Base-by-base conservation (phyloP, 2,888 invertebrate species). In the Sinotaia quadrata region DNA sequence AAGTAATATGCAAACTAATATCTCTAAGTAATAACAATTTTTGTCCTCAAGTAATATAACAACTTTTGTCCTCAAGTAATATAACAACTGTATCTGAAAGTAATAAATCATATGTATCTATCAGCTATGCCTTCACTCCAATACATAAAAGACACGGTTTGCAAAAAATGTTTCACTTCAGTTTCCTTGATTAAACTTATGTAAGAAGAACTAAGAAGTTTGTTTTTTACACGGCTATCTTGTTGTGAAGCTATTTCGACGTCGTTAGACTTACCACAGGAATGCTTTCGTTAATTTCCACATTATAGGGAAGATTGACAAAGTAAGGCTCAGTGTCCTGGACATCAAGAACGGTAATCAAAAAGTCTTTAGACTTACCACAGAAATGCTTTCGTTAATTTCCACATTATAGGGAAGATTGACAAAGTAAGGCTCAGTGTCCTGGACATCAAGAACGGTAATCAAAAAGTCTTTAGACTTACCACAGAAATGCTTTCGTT, bases 261-360 rank as follows among this genome's bases (percentile, higher is more conserved):
- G n/a, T n/a, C n/a, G n/a, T n/a, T n/a, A 3, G 27, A 75, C 85
- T 80, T 86, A 92, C 92, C 67, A 92, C 89, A 1, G 91, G 89
- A 0, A 93, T 92, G 80, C 94, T 94, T 87, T 95, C 95, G 2
- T 92, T 90, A 0, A 97, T 90, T 83, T 92, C 92, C 0, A 95
- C 95, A 75, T 95, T 93, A 34, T 96, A 95, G 2, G 96, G 95
- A 31, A 95, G 94, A 54, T 92, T 89, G 0, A 93, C 94, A 89
- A 97, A 97, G 74, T 94, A 92, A 0, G 97, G 97, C 2, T 96
- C 94, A 80, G 95, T 95, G 85, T 97, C 97, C 87, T 97, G 96
- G 0, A 95, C 93, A 87, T 97, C 97, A 84, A 93, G 91, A 3
- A 97, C 94, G 4, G 95, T 93, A 3, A 97, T 93, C 12, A 95